Evolutionary conservation across 2,113 vertebrate genomes (phyloP), one percentile per base, ranked within the genome.

Genomic region (Galbula dea): DNA sequence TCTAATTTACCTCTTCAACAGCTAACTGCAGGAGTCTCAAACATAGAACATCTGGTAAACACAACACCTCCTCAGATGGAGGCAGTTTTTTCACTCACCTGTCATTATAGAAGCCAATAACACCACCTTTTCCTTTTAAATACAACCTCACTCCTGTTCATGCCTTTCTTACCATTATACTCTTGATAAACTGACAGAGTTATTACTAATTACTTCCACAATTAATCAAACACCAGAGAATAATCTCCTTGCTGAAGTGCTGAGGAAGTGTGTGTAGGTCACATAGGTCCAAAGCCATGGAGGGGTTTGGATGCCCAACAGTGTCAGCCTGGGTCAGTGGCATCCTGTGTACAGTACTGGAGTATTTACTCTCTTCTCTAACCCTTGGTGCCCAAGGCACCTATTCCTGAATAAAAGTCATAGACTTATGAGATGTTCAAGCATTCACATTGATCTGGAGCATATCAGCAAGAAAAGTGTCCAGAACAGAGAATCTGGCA

Each of bases 1-100:
- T 37, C 26, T 89, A 76, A 94, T 93, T 93, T 90, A 59, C 48
- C 32, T 89, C 71, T 90, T 86, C 29, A 57, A 89, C 96, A 77
- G 69, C 72, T 86, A 90, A 78, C 58, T 76, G 29, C 37, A 87
- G 36, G 32, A 94, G 58, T 83, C 21, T 95, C 61, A 95, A 93
- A 88, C 71, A 65, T 12, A 74, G 71, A 95, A 81, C 41, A 72
- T 72, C 45, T 88, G 80, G 41, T 74, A 89, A 78, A 83, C 3
- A n/a, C 19, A 52, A 77, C 84, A 27, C 63, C 51, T 63, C 51
- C 49, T 37, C 4, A 85, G 41, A 57, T 9, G 87, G 49, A 20
- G 19, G 29, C 3, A 79, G 24, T 57, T 75, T 82, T 95, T 75
- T 24, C 41, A 57, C 62, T 89, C 62, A 41, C 8, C 16, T 74